phyloP scores from a whole-genome alignment of 2,113 vertebrate species.

The Zeus faber region DNA sequence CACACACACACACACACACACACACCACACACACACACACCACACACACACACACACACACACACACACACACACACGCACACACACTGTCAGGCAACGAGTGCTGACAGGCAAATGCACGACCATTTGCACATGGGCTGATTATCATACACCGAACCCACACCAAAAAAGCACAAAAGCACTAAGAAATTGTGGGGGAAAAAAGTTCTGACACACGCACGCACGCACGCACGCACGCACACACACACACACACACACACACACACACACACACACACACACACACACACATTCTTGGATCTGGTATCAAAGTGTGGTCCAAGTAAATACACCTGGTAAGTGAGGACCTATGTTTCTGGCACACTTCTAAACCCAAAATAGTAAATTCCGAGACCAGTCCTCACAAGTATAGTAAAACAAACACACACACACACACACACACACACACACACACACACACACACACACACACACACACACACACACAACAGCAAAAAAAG shows the following conservation, averaged over 20 bases:
- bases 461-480: constrained; percentile 4
- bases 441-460: constrained; percentile 1
- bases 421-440: not conserved
- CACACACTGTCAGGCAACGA: too few relatives aligned
- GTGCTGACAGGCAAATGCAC: not conserved
- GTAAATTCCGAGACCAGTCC: too few relatives aligned
- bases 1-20: not conserved
- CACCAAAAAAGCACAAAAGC: not conserved
- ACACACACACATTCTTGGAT: not conserved
- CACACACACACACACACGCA: not conserved
- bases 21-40: constrained; percentile 4
- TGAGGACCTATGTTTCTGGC: too few relatives aligned
- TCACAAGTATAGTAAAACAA: too few relatives aligned
- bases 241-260: not conserved
- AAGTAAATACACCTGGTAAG: too few relatives aligned
- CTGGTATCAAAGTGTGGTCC: too few relatives aligned
- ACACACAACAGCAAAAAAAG: not conserved
- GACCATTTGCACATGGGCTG: not conserved
- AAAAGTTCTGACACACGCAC: not conserved
- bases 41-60: constrained; percentile 1
- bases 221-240: constrained; percentile 3
- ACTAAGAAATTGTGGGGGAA: not conserved
- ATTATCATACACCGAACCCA: not conserved
- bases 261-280: not conserved
- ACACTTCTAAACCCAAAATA: too few relatives aligned